A percentile compares a stretch with the other conserved stretches of the same genome.
phyloP scores from a whole-genome alignment of 2,113 vertebrate genomes.

The Bos javanicus region DNA sequence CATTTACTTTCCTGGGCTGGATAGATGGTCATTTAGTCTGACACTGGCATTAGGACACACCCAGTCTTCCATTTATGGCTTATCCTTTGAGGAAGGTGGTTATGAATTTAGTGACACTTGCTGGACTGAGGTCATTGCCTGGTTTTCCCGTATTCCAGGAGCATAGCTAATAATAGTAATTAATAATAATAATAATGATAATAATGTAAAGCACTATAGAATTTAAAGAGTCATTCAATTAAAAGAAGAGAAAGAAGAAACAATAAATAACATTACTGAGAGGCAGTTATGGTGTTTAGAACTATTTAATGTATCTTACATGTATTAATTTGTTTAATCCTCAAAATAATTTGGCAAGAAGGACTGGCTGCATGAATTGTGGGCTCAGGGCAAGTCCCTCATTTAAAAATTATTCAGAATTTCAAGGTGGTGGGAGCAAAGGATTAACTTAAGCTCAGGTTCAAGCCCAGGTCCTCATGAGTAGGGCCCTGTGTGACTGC shows the following conservation, averaged over 20 bases:
- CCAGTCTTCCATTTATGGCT: not conserved
- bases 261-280: not conserved
- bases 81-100: not conserved
- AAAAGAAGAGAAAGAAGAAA: not conserved
- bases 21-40: not conserved
- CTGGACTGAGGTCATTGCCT: not conserved
- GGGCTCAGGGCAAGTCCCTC: not conserved
- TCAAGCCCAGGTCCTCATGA: not conserved
- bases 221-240: not conserved
- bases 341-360: not conserved
- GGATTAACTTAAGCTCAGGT: not conserved
- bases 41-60: not conserved
- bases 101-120: not conserved
- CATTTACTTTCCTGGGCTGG: not conserved
- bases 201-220: not conserved
- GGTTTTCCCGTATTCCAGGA: not conserved
- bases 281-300: not conserved
- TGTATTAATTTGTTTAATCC: not conserved
- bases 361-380: not conserved
- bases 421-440: not conserved
- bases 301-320: not conserved
- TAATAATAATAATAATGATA: not conserved
- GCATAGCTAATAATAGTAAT: not conserved
- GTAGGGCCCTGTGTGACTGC: rapidly evolving
- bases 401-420: not conserved